A percentile compares a stretch with the other conserved stretches of the same genome.
These are phyloP conservation scores for Campopleginae sp. DNA, from an alignment of 2,888 invertebrate genomes.

Conservation along the genomic window DNA sequence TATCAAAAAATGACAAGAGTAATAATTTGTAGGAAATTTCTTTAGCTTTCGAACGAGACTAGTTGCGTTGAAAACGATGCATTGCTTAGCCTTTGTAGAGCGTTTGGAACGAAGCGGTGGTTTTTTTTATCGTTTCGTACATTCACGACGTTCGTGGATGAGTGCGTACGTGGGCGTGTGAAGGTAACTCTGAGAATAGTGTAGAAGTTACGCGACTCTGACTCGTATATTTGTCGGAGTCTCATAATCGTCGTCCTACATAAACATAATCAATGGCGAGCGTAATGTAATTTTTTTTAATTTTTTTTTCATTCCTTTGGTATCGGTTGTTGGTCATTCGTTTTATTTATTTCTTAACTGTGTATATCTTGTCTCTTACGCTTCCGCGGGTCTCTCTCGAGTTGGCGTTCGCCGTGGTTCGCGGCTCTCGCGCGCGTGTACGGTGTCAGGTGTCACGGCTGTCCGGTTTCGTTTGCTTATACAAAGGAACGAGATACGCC, in stretches of 20 bases:
- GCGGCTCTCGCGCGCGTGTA: conserved; percentile 71
- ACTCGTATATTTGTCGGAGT: conserved; percentile 39
- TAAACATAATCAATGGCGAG: conserved; percentile 36
- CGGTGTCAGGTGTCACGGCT: conserved; percentile 82
- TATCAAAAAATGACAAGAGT: neutral
- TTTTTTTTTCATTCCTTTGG: neutral
- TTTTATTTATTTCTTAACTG: neutral
- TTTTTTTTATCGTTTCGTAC: neutral
- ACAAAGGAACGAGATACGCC: conserved; percentile 60
- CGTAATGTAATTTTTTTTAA: no score
- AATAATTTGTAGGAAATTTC: neutral
- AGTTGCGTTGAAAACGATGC: neutral
- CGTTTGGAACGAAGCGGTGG: neutral
- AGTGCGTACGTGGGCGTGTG: conserved; percentile 40
- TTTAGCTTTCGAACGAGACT: neutral
- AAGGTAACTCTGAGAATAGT: conserved; percentile 57
- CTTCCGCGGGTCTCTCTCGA: conserved; percentile 15
- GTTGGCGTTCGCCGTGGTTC: neutral
- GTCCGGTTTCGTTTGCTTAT: conserved; percentile 80
- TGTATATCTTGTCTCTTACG: neutral
- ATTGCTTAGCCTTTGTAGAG: neutral
- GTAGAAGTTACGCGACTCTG: conserved; percentile 43
- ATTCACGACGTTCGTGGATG: neutral
- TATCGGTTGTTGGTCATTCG: neutral
- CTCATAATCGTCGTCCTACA: conserved; percentile 45